A percentile compares a stretch with the other conserved stretches of the same genome.
Evolutionary conservation across 2,888 invertebrate genomes (phyloP).

Genomic region (Exephanes ischioxanthus): DNA sequence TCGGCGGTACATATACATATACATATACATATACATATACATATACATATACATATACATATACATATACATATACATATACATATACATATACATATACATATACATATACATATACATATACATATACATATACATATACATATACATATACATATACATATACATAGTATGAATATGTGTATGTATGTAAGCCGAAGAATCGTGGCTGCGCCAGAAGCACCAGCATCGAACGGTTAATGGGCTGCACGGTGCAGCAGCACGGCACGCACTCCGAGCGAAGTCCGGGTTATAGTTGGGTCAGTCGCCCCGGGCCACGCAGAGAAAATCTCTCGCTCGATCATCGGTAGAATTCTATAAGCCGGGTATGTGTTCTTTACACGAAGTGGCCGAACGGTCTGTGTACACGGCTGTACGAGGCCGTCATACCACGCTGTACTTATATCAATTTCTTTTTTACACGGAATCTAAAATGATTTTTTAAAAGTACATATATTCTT

Average conservation of each 20-base stretch:
- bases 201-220: slow-evolving; percentile 46
- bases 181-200: neutral
- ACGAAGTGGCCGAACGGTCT: slow-evolving; percentile 29
- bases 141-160: neutral
- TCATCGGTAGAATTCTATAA: slow-evolving; percentile 12
- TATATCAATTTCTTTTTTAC: neutral
- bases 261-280: slow-evolving; percentile 62
- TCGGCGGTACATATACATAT: neutral
- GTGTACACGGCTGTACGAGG: slow-evolving; percentile 12
- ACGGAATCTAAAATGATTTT: neutral
- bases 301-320: slow-evolving; percentile 66
- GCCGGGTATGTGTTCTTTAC: slow-evolving; percentile 34
- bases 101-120: neutral
- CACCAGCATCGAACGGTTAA: slow-evolving; percentile 60
- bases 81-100: neutral
- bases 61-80: neutral
- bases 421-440: slow-evolving; percentile 22
- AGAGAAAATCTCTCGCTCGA: slow-evolving; percentile 61
- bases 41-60: neutral
- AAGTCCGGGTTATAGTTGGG: slow-evolving; percentile 68
- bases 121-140: neutral
- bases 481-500: too few species aligned
- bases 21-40: neutral
- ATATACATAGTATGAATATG: neutral
- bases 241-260: slow-evolving; percentile 59